Evolutionary conservation across 2,797 vertebrate species (phyloP).

Genomic region (Coccyzus lansbergi): DNA sequence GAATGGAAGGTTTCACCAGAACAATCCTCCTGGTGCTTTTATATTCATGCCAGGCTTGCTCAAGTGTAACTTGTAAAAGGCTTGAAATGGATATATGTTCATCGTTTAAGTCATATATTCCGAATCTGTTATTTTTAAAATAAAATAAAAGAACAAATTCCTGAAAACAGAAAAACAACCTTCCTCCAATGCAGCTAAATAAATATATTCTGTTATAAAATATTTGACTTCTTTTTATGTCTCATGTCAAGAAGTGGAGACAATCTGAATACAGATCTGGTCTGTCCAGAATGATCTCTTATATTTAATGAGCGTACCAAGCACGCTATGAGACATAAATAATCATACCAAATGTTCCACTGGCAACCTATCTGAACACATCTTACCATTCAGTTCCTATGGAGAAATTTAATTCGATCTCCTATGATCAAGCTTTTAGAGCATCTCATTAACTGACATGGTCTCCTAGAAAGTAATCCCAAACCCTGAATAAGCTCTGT

Average conservation of each 20-base stretch:
- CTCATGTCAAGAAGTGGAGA: background rate
- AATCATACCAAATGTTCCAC: conserved; percentile 7
- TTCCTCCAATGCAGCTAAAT: background rate
- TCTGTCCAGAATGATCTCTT: conserved; percentile 41
- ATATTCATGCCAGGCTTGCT: background rate
- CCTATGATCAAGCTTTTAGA: accelerated
- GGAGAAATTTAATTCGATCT: background rate
- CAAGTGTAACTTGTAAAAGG: background rate
- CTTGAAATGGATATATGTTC: background rate
- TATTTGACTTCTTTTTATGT: conserved; percentile 23
- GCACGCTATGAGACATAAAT: conserved; percentile 30
- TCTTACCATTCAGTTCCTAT: background rate
- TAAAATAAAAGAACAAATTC: background rate
- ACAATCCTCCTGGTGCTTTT: background rate
- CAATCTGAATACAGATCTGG: background rate
- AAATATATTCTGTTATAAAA: background rate
- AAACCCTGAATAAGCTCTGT: background rate
- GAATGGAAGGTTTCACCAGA: background rate
- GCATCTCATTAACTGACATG: background rate
- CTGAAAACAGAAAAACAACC: background rate
- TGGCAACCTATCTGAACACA: background rate
- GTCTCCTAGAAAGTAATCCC: background rate
- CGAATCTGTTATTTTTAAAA: conserved; percentile 2
- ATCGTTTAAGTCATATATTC: background rate
- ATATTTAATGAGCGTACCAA: background rate